Evolutionary conservation across 2,113 vertebrate genomes (phyloP).

Genomic region (Sisor rabdophorus): DNA sequence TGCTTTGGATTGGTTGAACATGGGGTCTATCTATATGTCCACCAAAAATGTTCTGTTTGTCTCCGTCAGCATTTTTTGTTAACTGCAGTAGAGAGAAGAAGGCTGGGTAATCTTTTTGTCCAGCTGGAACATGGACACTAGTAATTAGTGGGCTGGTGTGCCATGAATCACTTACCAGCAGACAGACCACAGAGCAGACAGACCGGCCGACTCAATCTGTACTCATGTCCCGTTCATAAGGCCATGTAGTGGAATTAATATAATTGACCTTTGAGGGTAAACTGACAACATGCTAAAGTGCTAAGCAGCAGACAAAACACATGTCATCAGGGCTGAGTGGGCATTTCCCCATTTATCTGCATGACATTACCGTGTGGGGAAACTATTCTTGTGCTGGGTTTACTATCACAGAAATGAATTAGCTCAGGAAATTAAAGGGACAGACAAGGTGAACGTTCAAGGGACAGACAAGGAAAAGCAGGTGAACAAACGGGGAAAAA

Average conservation of each 20-base stretch:
- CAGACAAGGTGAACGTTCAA: not conserved
- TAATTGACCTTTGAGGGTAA: conserved; percentile 40
- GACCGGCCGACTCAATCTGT: conserved; percentile 37
- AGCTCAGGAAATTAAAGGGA: too few relatives aligned
- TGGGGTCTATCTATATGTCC: not conserved
- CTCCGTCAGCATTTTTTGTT: conserved; percentile 35
- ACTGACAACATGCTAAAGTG: conserved; percentile 39
- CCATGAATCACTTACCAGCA: conserved; percentile 47
- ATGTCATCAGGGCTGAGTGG: conserved; percentile 27
- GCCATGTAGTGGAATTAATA: conserved; percentile 39
- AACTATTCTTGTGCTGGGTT: not conserved
- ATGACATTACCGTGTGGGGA: not conserved
- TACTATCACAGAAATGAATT: not conserved
- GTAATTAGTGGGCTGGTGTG: conserved; percentile 29
- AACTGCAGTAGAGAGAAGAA: conserved; percentile 35
- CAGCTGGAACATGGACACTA: conserved; percentile 38
- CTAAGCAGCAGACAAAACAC: conserved; percentile 20
- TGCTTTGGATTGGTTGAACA: conserved; percentile 12
- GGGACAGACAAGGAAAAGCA: too few relatives aligned
- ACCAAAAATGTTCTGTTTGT: conserved; percentile 28
- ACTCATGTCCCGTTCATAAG: conserved; percentile 7
- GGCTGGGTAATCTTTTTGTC: conserved; percentile 37
- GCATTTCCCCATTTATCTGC: conserved; percentile 10
- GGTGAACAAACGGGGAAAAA: too few relatives aligned
- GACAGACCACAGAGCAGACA: conserved; percentile 37